Base-by-base conservation (phyloP, 2,113 vertebrate genomes). In the Hippocampus zosterae region DNA sequence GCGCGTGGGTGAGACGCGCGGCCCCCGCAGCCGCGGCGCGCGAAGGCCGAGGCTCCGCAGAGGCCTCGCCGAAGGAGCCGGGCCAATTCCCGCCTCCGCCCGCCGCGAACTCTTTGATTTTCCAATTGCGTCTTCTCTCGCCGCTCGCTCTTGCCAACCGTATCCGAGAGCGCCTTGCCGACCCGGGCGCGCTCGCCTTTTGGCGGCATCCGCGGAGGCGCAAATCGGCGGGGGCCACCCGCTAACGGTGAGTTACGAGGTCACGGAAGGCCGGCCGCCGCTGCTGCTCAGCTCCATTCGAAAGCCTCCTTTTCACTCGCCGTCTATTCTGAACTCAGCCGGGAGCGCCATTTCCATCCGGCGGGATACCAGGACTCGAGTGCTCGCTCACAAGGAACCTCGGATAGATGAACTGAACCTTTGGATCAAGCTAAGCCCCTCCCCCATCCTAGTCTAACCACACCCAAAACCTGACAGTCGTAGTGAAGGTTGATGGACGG, bases 51-150 rank as follows among this genome's bases (percentile, higher is more conserved):
- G 67, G 67, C 90, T 70, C 81, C 11, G 5, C 3, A 81, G 88
- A 81, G 7, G 66, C n/a, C 19, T 65, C 81, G 72, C 67, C 40
- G 1, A 89, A 89, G 86, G 53, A 87, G 86, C 59, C 60, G 60
- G 3, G 65, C 71, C 69, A 67, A 74, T 64, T 75, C 70, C 76
- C 65, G 76, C 56, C 84, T 78, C 76, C n/a, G n/a, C n/a, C 25
- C 61, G 64, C 75, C 81, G 78, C 69, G 57, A 85, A 78, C 80
- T 77, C 75, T 89, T 88, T 88, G 84, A 89, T 89, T 89, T 84
- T 81, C 82, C 80, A 88, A 82, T 87, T 87, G 75, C 78, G 84
- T 84, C 73, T 87, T 79, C 81, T 76, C 67, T 75, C 70, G 59
- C 57, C 71, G 73, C 19, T 52, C 27, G 67, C 41, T 44, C 53